Evolutionary conservation across 2,113 vertebrate species (phyloP), one percentile per base, ranked within the genome.

Genomic region (Muscicapa adusta): DNA sequence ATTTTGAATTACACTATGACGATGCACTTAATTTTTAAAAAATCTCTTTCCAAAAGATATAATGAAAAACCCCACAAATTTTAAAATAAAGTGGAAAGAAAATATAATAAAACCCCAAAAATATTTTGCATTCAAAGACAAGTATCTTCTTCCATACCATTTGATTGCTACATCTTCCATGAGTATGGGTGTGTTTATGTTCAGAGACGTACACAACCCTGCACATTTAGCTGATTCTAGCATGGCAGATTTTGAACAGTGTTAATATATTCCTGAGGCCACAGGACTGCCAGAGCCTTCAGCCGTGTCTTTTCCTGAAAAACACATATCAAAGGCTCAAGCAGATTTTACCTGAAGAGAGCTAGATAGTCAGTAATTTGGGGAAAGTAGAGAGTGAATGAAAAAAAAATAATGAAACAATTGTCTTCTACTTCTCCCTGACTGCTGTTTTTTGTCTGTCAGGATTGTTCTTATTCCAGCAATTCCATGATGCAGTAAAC

Each of bases 91-190:
- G 51, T 29, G 28, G 36, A 56, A 8, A 34, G 54, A 73, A 34
- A 7, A 38, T 7, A 5, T 7, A 19, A 51, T 25, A 54, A 63
- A 45, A 1, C 0, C 2, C 12, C 6, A 24, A 3, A 14, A 34
- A 34, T 4, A 48, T 38, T 81, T 70, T 81, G 1, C 4, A 40
- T 71, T 74, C 11, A 57, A 70, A 74, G 25, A 22, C 10, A 73
- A 12, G 28, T 48, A 13, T 12, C 4, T 57, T 87, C 34, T 7
- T 62, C 9, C 10, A 36, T 3, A 38, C 3, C 0, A 34, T 28
- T 83, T 79, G 23, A 36, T 67, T 65, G 5, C 4, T 66, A 26
- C 16, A 45, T 3, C 6, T 62, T 74, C 38, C 18, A 17, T 3
- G 9, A 17, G 22, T 70, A 14, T 5, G 13, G 23, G 7, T 60